Conservation (phyloP, 2,888 invertebrate genomes). For the Campoletis raptor region DNA sequence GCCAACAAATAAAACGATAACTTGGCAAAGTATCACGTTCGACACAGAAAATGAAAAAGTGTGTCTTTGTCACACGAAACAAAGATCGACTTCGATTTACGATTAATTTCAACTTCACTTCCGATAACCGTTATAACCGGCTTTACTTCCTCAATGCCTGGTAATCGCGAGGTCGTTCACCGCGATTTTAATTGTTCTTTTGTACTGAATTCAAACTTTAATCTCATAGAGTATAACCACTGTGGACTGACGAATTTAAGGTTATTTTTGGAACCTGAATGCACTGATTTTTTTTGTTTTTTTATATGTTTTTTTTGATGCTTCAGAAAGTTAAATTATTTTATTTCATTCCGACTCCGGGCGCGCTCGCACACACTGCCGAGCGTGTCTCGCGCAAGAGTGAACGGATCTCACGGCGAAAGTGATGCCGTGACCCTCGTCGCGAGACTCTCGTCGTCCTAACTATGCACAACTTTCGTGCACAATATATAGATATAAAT, state of each 20-base stretch:
- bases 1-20: conserved; percentile 5
- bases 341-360: conserved; percentile 1
- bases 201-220: conserved; percentile 3
- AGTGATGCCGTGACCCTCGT: conserved; percentile 66
- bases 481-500: background rate
- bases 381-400: conserved; percentile 64
- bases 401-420: conserved; percentile 67
- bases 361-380: conserved; percentile 48
- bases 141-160: background rate
- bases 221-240: background rate
- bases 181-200: conserved; percentile 12
- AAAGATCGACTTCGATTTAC: background rate
- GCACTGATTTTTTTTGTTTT: background rate
- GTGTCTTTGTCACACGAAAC: background rate
- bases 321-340: background rate
- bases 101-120: conserved; percentile 18
- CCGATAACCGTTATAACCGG: conserved; percentile 20
- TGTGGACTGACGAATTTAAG: background rate
- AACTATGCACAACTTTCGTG: conserved; percentile 13
- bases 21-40: background rate
- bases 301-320: background rate
- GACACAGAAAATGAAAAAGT: background rate
- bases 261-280: background rate
- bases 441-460: conserved; percentile 19
- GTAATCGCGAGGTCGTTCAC: conserved; percentile 26